phyloP scores from a whole-genome alignment of 2,888 invertebrate genomes.

The Cecidostiba fungosa region DNA sequence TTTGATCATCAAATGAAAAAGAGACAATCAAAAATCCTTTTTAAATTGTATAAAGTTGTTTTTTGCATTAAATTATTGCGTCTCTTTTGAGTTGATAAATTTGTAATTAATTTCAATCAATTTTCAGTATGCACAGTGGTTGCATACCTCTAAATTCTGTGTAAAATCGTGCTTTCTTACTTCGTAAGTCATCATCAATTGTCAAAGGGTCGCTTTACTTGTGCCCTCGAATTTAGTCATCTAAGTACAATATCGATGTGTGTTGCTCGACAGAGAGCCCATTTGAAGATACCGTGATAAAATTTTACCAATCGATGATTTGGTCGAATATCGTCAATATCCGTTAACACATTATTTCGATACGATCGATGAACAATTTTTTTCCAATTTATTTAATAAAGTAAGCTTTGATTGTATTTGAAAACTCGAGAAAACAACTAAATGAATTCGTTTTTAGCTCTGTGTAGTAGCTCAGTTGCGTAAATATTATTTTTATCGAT shows the following conservation, averaged over 20 bases:
- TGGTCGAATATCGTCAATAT: background rate
- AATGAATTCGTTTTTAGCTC: constrained; percentile 47
- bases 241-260: constrained; percentile 41
- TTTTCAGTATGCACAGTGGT: constrained; percentile 21
- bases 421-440: constrained; percentile 28
- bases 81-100: constrained; percentile 21
- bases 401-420: constrained; percentile 23
- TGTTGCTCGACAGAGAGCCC: background rate
- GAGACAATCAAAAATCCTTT: constrained; percentile 26
- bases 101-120: constrained; percentile 48
- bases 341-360: background rate
- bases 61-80: constrained; percentile 11
- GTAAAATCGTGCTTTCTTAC: constrained; percentile 33
- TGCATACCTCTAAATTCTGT: constrained; percentile 8
- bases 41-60: background rate
- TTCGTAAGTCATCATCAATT: background rate
- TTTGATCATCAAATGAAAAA: background rate
- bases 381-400: constrained; percentile 2
- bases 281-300: background rate
- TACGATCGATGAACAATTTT: constrained; percentile 28
- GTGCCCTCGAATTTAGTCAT: constrained; percentile 34
- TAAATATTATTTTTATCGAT: constrained; percentile 38
- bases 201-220: background rate
- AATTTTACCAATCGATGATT: constrained; percentile 20
- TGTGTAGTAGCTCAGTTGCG: background rate